A percentile compares a stretch with the other conserved stretches of the same genome.
Conservation (phyloP, 2,888 invertebrate genomes). For the Ditylenchus weischeri region DNA sequence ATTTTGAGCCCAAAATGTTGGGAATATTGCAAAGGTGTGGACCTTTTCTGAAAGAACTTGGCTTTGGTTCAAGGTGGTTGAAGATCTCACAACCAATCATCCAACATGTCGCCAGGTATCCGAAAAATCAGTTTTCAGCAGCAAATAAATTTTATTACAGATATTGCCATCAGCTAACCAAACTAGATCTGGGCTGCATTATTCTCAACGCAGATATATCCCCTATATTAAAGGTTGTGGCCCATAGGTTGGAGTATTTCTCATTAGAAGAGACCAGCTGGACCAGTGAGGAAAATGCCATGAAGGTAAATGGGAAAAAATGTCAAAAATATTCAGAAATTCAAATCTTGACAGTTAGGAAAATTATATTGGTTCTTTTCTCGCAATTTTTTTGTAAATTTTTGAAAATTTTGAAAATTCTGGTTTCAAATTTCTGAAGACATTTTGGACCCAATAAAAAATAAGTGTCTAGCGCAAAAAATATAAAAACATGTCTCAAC, state of each 20-base stretch:
- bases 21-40: constrained; percentile 46
- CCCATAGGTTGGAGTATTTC: constrained; percentile 24
- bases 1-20: constrained; percentile 37
- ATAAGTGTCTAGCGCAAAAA: too few species aligned
- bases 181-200: constrained; percentile 30
- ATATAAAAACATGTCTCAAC: too few species aligned
- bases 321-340: background rate
- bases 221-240: constrained; percentile 23
- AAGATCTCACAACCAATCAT: constrained; percentile 42
- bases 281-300: constrained; percentile 22
- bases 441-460: too few species aligned
- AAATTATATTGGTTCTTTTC: background rate
- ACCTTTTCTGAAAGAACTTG: constrained; percentile 35
- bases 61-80: constrained; percentile 47
- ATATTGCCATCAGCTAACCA: constrained; percentile 29
- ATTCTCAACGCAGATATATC: constrained; percentile 32
- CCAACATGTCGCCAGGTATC: constrained; percentile 38
- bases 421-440: too few species aligned
- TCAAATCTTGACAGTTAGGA: too few species aligned
- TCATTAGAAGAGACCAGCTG: constrained; percentile 42
- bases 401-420: too few species aligned
- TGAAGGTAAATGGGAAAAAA: constrained; percentile 8
- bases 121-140: background rate
- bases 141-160: constrained; percentile 13
- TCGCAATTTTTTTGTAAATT: too few species aligned